phyloP scores from a whole-genome alignment of 2,888 invertebrate genomes.

The Spodoptera exigua region DNA sequence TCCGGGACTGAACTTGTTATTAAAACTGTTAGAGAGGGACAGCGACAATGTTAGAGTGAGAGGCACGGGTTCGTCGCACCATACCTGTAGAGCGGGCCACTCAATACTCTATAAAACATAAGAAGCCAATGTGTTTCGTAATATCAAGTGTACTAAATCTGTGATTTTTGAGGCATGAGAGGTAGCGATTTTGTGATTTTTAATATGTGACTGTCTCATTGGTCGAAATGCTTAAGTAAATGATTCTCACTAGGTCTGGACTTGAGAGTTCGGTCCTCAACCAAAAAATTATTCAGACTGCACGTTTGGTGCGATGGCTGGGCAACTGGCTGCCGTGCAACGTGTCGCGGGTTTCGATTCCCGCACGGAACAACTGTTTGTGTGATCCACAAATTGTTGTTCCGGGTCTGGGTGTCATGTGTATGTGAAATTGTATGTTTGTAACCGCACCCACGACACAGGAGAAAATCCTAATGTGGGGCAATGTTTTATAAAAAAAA shows the following conservation, averaged over 20 bases:
- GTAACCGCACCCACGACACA: no score
- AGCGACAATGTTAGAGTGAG: conserved; percentile 65
- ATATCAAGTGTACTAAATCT: conserved; percentile 65
- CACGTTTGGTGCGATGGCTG: no score
- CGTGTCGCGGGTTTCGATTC: no score
- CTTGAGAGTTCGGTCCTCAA: neutral
- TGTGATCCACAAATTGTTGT: no score
- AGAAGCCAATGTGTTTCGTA: conserved; percentile 74
- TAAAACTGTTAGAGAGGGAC: conserved; percentile 61
- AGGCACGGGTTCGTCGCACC: conserved; percentile 70
- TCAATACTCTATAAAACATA: conserved; percentile 77
- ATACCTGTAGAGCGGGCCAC: conserved; percentile 73
- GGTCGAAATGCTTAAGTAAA: neutral
- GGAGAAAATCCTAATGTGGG: no score
- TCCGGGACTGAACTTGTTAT: conserved; percentile 63
- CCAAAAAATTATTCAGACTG: no score
- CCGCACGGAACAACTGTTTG: no score
- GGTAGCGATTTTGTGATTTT: conserved; percentile 30
- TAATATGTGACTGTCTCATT: neutral
- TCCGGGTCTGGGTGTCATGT: no score
- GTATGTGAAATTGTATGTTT: no score
- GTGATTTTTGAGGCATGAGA: conserved; percentile 35
- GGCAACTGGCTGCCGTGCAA: no score
- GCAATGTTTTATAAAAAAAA: no score
- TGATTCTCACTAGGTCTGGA: neutral